phyloP scores from a whole-genome alignment of 2,113 vertebrate genomes.

The Pithys albifrons region DNA sequence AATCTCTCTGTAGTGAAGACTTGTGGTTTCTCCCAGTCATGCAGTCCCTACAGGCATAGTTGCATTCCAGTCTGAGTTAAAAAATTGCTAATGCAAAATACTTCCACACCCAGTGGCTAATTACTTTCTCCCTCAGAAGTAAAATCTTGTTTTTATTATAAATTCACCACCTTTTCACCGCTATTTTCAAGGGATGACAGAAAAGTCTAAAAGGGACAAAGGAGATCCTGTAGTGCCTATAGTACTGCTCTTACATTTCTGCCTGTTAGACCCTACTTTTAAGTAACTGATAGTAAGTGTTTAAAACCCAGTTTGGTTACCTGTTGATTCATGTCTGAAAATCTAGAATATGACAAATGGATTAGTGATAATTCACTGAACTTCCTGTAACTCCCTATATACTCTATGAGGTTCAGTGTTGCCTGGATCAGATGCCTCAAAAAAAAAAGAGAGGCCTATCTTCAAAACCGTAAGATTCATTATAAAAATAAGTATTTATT shows the following conservation, averaged over 20 bases:
- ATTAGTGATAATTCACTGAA: not conserved
- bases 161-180: not conserved
- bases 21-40: not conserved
- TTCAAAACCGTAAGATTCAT: not conserved
- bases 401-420: fast-evolving
- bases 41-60: not conserved
- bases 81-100: conserved; percentile 24
- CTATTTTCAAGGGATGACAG: not conserved
- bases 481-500: not conserved
- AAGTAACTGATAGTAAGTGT: not conserved
- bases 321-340: not conserved
- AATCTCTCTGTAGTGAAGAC: not conserved
- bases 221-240: not conserved
- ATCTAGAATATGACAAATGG: not conserved
- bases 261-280: not conserved
- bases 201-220: not conserved
- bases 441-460: not conserved
- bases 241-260: not conserved
- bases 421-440: not conserved
- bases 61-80: not conserved
- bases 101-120: not conserved
- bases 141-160: not conserved
- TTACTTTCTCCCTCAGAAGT: not conserved
- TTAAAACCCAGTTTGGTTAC: not conserved
- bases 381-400: not conserved